A percentile compares a stretch with the other conserved stretches of the same genome.
Conservation (phyloP, 2,797 vertebrate genomes). For the Lagocephalus sceleratus region DNA sequence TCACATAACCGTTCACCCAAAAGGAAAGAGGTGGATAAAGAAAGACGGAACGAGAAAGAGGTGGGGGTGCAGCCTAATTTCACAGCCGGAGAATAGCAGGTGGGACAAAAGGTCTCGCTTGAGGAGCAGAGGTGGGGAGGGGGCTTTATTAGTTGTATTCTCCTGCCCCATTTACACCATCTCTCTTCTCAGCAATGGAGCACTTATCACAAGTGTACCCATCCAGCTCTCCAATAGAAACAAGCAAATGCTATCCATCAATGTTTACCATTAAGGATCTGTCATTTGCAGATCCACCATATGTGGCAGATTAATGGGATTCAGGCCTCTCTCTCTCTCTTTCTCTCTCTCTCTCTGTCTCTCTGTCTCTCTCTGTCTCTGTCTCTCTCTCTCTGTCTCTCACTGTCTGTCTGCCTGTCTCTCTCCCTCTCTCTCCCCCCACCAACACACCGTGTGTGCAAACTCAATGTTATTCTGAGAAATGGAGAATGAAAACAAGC, state of each 20-base stretch:
- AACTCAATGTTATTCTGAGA: conserved; percentile 56
- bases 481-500: conserved; percentile 64
- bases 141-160: conserved; percentile 96
- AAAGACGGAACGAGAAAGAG: conserved; percentile 76
- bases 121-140: conserved; percentile 78
- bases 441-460: conserved; percentile 57
- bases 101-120: conserved; percentile 98
- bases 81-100: conserved; percentile 94
- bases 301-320: conserved; percentile 74
- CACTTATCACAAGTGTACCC: conserved; percentile 99
- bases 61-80: conserved; percentile 91
- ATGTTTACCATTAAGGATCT: conserved; percentile 95
- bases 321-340: conserved; percentile 51
- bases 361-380: conserved; percentile 23
- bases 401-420: too few species aligned
- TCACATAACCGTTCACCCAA: conserved; percentile 94
- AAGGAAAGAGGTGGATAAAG: conserved; percentile 74
- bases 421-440: conserved; percentile 29
- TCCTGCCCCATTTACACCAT: conserved; percentile 91
- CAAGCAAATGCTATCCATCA: conserved; percentile 91
- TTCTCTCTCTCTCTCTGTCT: conserved; percentile 23
- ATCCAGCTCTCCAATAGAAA: conserved; percentile 98
- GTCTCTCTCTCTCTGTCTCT: conserved; percentile 49
- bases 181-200: conserved; percentile 91
- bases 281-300: conserved; percentile 92